phyloP scores from a whole-genome alignment of 2,888 invertebrate genomes.

The Patella depressa region DNA sequence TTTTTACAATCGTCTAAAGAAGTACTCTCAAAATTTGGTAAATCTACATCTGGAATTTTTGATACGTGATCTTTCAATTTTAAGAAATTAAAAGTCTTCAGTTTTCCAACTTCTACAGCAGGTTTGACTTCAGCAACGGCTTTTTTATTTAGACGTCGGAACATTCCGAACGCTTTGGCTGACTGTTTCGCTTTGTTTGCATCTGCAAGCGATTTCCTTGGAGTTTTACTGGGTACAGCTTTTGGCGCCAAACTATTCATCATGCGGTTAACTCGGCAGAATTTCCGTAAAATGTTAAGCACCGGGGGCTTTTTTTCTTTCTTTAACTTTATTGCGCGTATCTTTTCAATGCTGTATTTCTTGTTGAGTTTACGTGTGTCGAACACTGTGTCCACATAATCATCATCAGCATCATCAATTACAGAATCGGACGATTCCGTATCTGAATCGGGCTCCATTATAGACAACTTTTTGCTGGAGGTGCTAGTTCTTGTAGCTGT shows the following conservation, averaged over 20 bases:
- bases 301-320: conserved; percentile 15
- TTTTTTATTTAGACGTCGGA: neutral
- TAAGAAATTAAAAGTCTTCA: conserved; percentile 10
- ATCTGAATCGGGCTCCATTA: neutral
- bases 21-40: conserved; percentile 10
- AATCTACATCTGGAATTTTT: conserved; percentile 4
- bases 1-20: conserved; percentile 11
- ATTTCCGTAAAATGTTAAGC: conserved; percentile 19
- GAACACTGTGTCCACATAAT: conserved; percentile 12
- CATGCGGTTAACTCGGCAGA: conserved; percentile 1
- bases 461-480: neutral
- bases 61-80: neutral
- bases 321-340: conserved; percentile 13
- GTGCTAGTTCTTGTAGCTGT: neutral
- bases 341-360: conserved; percentile 28
- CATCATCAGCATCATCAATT: neutral
- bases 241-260: conserved; percentile 14
- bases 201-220: neutral
- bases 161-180: neutral
- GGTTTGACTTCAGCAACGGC: conserved; percentile 1
- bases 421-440: neutral
- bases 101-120: neutral
- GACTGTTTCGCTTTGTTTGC: conserved; percentile 4
- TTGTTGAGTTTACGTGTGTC: conserved; percentile 26
- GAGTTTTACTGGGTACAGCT: neutral